These are phyloP conservation scores for Scaptomyza cyrtandrae DNA, from an alignment of 2,888 invertebrate species.

Conservation along the genomic window DNA sequence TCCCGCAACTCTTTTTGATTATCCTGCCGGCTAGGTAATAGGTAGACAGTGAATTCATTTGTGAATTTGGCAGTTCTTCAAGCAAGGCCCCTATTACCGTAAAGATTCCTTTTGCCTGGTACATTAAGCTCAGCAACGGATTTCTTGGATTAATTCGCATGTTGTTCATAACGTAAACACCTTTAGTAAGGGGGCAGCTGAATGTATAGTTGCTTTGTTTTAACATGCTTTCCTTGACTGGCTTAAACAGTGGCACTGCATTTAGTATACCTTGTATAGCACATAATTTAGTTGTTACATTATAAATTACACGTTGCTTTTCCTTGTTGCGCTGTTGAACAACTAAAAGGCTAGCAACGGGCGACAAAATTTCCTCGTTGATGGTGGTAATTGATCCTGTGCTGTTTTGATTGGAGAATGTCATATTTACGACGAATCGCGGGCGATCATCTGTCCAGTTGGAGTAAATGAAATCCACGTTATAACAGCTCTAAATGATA, in stretches of 20 bases:
- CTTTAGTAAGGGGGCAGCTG: slow-evolving; percentile 67
- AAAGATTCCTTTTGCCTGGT: slow-evolving; percentile 55
- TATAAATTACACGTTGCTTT: slow-evolving; percentile 58
- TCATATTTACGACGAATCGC: slow-evolving; percentile 69
- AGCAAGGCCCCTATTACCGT: slow-evolving; percentile 56
- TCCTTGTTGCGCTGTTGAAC: slow-evolving; percentile 42
- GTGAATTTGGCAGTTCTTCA: slow-evolving; percentile 51
- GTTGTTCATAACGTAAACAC: slow-evolving; percentile 66
- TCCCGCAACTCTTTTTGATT: slow-evolving; percentile 53
- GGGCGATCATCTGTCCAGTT: slow-evolving; percentile 73
- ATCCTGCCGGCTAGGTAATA: slow-evolving; percentile 60
- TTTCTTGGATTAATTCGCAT: slow-evolving; percentile 65
- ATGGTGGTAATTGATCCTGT: slow-evolving; percentile 66
- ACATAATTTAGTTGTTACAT: slow-evolving; percentile 67
- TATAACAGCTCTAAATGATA: slow-evolving; percentile 60
- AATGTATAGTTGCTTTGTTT: slow-evolving; percentile 69
- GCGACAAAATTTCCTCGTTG: slow-evolving; percentile 51
- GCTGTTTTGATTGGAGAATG: slow-evolving; percentile 59
- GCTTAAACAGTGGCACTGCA: slow-evolving; percentile 68
- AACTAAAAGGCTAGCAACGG: slow-evolving; percentile 52
- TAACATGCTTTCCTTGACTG: slow-evolving; percentile 55
- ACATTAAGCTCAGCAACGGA: slow-evolving; percentile 54
- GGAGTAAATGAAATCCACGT: slow-evolving; percentile 41
- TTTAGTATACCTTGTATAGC: slow-evolving; percentile 55
- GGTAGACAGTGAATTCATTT: slow-evolving; percentile 43